Conservation (phyloP, 2,797 vertebrate species). For the Australoheros facetus region DNA sequence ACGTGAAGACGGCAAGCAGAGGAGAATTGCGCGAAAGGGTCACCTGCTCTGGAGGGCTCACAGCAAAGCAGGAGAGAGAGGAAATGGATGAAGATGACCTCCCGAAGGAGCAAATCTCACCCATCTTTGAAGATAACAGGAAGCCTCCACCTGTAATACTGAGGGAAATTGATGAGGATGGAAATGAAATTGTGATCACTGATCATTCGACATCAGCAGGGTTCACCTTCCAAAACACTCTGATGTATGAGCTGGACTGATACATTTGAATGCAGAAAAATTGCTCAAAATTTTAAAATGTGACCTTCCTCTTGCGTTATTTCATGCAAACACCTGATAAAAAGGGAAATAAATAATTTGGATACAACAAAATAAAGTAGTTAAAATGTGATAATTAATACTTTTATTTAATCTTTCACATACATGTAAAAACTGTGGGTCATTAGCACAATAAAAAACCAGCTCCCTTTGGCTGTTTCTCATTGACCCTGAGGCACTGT, state of each 20-base stretch:
- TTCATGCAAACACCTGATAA: not conserved
- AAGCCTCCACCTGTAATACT: slow-evolving; percentile 42
- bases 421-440: slow-evolving; percentile 47
- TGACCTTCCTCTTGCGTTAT: not conserved
- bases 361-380: slow-evolving; percentile 21
- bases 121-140: not conserved
- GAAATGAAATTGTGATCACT: slow-evolving; percentile 72
- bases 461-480: slow-evolving; percentile 6
- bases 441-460: slow-evolving; percentile 48
- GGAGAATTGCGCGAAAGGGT: not conserved
- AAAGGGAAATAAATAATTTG: not conserved
- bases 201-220: slow-evolving; percentile 83
- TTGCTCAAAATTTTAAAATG: accelerated
- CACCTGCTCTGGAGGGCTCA: slow-evolving; percentile 10
- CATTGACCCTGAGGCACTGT: slow-evolving; percentile 45
- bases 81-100: slow-evolving; percentile 60
- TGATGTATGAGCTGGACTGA: slow-evolving; percentile 90
- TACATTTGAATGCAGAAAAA: not conserved
- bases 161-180: slow-evolving; percentile 79
- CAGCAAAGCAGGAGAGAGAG: not conserved
- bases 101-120: not conserved
- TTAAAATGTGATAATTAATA: slow-evolving; percentile 15
- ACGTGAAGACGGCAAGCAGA: not conserved
- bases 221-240: slow-evolving; percentile 84
- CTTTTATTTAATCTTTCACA: slow-evolving; percentile 56